Percentiles rank a stretch among this genome's conserved stretches.
Conservation (phyloP, 2,113 vertebrate species). For the Sus scrofa region DNA sequence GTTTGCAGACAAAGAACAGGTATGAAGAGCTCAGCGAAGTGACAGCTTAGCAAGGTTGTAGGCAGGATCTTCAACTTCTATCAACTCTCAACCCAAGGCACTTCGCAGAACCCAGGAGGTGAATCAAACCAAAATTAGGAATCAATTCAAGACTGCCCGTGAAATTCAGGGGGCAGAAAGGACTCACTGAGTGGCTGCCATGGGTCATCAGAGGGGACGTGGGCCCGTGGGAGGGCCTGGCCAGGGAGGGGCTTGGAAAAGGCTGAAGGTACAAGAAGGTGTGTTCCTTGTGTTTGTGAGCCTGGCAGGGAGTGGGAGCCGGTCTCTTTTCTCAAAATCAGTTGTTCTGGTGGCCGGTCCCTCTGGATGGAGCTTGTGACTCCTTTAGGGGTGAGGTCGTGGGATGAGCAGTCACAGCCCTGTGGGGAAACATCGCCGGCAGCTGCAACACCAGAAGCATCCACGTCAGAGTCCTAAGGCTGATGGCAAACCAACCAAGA, state of each 20-base stretch:
- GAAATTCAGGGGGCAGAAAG: not conserved
- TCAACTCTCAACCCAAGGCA: too few relatives aligned
- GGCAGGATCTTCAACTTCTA: not conserved
- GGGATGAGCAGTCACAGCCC: not conserved
- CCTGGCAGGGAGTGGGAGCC: not conserved
- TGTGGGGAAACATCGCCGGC: not conserved
- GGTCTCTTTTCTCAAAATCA: not conserved
- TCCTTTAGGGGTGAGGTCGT: not conserved
- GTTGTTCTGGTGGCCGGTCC: not conserved
- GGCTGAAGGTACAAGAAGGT: not conserved
- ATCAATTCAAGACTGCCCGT: fast-evolving
- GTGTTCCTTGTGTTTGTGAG: not conserved
- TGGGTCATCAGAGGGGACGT: fast-evolving
- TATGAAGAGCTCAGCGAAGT: not conserved
- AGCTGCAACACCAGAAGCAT: fast-evolving
- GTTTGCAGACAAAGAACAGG: fast-evolving
- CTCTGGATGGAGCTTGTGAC: fast-evolving
- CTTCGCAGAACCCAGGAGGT: fast-evolving
- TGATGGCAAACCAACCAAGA: not conserved
- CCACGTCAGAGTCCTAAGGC: fast-evolving
- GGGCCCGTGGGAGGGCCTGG: not conserved
- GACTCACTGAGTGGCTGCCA: not conserved
- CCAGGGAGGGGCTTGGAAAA: not conserved
- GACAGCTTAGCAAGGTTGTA: not conserved
- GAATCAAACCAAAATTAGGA: not conserved